phyloP scores from a whole-genome alignment of 2,888 invertebrate species.

The Clusia tigrina region DNA sequence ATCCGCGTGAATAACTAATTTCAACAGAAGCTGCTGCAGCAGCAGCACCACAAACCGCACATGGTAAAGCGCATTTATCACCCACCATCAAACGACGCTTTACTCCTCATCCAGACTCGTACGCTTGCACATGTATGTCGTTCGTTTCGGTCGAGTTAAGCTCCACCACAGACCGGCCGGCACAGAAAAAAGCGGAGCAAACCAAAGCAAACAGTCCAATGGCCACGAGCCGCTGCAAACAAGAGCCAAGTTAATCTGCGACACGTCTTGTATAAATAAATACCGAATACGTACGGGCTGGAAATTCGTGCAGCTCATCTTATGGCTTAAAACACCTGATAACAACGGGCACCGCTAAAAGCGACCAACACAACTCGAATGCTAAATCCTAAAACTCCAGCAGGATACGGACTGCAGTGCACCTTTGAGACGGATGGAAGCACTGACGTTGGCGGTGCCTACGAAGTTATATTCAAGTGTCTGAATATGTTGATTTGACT shows the following conservation, averaged over 20 bases:
- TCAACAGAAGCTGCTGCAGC: slow-evolving; percentile 53
- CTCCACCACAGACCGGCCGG: neutral
- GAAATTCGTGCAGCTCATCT: slow-evolving; percentile 10
- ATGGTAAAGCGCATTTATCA: slow-evolving; percentile 53
- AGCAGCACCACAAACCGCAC: slow-evolving; percentile 37
- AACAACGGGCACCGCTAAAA: slow-evolving; percentile 1
- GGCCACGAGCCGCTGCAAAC: slow-evolving; percentile 16
- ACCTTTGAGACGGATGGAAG: too few relatives aligned
- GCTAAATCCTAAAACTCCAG: too few relatives aligned
- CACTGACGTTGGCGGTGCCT: too few relatives aligned
- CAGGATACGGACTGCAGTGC: too few relatives aligned
- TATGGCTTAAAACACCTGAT: slow-evolving; percentile 13
- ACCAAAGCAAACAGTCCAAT: too few relatives aligned
- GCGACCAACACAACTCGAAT: neutral
- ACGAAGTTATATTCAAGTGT: too few relatives aligned
- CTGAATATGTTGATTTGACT: too few relatives aligned
- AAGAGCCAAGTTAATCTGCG: slow-evolving; percentile 31
- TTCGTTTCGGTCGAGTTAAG: slow-evolving; percentile 26
- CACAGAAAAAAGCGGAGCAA: slow-evolving; percentile 9
- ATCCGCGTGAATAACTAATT: slow-evolving; percentile 64
- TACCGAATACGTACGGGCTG: slow-evolving; percentile 17
- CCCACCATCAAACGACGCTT: slow-evolving; percentile 51
- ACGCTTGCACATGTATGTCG: slow-evolving; percentile 16
- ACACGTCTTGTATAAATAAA: slow-evolving; percentile 40
- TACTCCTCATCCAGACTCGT: slow-evolving; percentile 25